phyloP scores from a whole-genome alignment of 2,113 vertebrate genomes.

The Vulpes vulpes region DNA sequence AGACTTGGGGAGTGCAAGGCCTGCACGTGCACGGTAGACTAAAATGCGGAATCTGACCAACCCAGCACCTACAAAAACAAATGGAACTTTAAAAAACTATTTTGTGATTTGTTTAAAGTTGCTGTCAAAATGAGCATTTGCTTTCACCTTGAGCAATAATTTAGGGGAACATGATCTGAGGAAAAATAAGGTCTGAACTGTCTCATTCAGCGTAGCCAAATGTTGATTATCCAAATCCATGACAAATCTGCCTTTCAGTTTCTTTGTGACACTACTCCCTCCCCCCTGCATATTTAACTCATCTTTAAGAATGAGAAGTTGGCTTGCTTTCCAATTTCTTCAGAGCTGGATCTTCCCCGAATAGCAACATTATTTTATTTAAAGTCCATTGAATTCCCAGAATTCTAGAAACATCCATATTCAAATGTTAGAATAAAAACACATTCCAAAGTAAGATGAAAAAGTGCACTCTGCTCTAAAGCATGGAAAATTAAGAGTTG shows the following conservation, averaged over 20 bases:
- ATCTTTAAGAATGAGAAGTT: conserved; percentile 72
- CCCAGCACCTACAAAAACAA: conserved; percentile 11
- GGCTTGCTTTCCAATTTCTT: conserved; percentile 54
- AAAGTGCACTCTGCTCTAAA: conserved; percentile 43
- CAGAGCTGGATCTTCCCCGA: conserved; percentile 54
- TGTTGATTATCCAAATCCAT: conserved; percentile 52
- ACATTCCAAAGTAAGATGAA: conserved; percentile 70
- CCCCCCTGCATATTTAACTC: conserved; percentile 57
- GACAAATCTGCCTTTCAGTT: conserved; percentile 72
- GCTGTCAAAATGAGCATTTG: conserved; percentile 24
- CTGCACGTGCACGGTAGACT: neutral
- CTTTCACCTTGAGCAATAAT: neutral
- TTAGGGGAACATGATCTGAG: neutral
- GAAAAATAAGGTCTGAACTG: conserved; percentile 29
- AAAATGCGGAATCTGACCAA: neutral
- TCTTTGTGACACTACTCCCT: conserved; percentile 57
- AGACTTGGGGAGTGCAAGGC: neutral
- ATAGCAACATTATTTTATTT: conserved; percentile 64
- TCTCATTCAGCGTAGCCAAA: conserved; percentile 62
- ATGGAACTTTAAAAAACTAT: neutral
- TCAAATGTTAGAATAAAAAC: conserved; percentile 69
- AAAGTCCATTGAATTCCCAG: conserved; percentile 69
- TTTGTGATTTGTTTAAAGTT: conserved; percentile 34
- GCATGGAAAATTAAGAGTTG: conserved; percentile 52
- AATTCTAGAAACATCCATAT: conserved; percentile 68